Conservation (phyloP, 2,888 invertebrate genomes). For the Anthophora plumipes region DNA sequence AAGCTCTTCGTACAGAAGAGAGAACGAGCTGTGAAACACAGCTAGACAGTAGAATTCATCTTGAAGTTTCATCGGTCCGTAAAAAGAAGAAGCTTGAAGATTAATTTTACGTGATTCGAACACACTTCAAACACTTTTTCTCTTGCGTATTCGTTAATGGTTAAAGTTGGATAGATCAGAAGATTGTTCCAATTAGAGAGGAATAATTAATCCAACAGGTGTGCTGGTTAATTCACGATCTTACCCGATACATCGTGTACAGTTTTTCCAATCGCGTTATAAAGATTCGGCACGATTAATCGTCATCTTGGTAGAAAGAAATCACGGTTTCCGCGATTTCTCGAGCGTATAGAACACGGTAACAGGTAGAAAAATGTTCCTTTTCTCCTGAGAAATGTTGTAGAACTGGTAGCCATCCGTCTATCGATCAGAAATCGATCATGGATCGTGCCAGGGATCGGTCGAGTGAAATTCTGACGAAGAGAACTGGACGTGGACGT, state of each 20-base stretch:
- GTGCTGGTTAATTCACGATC: slow-evolving; percentile 42
- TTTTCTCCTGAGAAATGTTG: slow-evolving; percentile 50
- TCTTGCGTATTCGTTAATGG: neutral
- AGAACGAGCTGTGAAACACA: neutral
- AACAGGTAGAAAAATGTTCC: slow-evolving; percentile 1
- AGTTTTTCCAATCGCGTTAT: neutral
- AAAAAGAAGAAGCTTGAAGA: neutral
- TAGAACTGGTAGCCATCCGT: slow-evolving; percentile 24
- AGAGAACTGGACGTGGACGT: slow-evolving; percentile 14
- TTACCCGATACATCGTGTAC: slow-evolving; percentile 12
- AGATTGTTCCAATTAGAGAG: neutral
- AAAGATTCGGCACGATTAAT: slow-evolving; percentile 13
- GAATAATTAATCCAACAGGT: slow-evolving; percentile 47
- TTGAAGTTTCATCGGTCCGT: neutral
- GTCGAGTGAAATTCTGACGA: slow-evolving; percentile 47
- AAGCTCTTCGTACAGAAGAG: slow-evolving; percentile 8
- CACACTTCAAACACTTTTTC: neutral
- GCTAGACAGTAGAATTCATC: neutral
- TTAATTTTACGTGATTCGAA: too few species aligned
- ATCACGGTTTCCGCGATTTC: slow-evolving; percentile 8
- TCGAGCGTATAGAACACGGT: neutral
- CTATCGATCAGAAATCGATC: slow-evolving; percentile 48
- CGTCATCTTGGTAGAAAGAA: neutral
- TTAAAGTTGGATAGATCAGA: slow-evolving; percentile 6
- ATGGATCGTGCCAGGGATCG: slow-evolving; percentile 7